Conservation (phyloP, 2,113 vertebrate species). For the Thunnus maccoyii region DNA sequence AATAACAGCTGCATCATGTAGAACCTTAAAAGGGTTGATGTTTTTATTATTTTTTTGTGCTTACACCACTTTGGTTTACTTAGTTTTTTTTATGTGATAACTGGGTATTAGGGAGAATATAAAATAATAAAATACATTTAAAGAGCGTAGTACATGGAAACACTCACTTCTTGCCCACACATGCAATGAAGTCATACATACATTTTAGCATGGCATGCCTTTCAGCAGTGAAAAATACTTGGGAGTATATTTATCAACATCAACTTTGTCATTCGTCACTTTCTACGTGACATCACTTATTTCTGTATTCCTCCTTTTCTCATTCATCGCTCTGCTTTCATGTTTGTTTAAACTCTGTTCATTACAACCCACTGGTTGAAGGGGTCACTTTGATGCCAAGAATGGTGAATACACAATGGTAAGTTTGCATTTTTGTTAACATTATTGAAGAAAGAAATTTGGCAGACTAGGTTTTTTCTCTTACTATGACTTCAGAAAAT, state of each 20-base stretch:
- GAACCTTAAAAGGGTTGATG: slow-evolving; percentile 50
- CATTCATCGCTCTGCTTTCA: slow-evolving; percentile 66
- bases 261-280: slow-evolving; percentile 62
- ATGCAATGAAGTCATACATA: slow-evolving; percentile 11
- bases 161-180: slow-evolving; percentile 20
- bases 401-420: slow-evolving; percentile 57
- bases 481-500: neutral
- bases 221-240: slow-evolving; percentile 43
- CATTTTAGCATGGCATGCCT: slow-evolving; percentile 14
- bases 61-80: slow-evolving; percentile 18
- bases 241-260: slow-evolving; percentile 57
- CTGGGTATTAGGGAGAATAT: slow-evolving; percentile 29
- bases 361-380: slow-evolving; percentile 62
- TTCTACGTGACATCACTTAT: slow-evolving; percentile 71
- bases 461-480: slow-evolving; percentile 32
- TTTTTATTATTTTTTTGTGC: slow-evolving; percentile 52
- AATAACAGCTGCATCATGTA: slow-evolving; percentile 74
- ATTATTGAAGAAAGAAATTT: slow-evolving; percentile 70
- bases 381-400: slow-evolving; percentile 71
- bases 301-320: slow-evolving; percentile 66
- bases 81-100: slow-evolving; percentile 43
- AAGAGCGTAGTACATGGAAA: neutral
- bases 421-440: slow-evolving; percentile 54
- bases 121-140: slow-evolving; percentile 8
- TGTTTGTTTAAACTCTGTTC: slow-evolving; percentile 81